Base-by-base conservation (phyloP, 1,140 invertebrate genomes). In the Bombus consobrinus region DNA sequence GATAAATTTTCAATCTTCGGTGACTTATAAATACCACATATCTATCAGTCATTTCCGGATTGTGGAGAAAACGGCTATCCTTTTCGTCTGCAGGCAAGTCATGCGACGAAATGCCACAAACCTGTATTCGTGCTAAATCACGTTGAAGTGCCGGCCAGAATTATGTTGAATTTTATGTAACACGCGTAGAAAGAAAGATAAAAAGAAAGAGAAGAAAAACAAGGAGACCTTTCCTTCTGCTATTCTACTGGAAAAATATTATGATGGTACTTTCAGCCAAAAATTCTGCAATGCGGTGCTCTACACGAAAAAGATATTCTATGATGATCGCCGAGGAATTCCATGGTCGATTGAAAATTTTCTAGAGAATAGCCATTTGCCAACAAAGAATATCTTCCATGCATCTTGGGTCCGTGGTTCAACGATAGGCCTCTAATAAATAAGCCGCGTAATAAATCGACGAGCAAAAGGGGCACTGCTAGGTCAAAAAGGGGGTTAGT, bases 91-190 rank as follows among this genome's bases (percentile, higher is more conserved):
- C 34, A 73, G 47, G 18, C 81, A 81, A 32, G 69, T 39, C 77
- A 71, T 57, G 53, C 62, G 83, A 88, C 83, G 81, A 85, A 85
- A 83, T 74, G 66, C 22, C 57, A 78, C 74, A 64, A 90, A 71
- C 87, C 79, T 85, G 84, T 74, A 71, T 81, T 12, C 74, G 77
- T 66, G 73, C 75, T 91, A 90, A 90, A 91, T 92, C 89, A 92
- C 86, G 72, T 69, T 39, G 76, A 53, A 87, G 72, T 84, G 76
- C n/a, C 37, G 81, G 72, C 62, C 69, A 62, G 85, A 91, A 92
- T 91, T 89, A 91, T 83, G 68, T 43, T 34, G 73, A 87, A 68
- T 85, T 90, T 88, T 87, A 88, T 84, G 62, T 87, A 85, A 75
- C 86, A 79, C 77, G 71, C 76, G 83, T 80, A 74, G 71, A 22